These are phyloP conservation scores for Drosophila melanosoma DNA, from an alignment of 2,888 invertebrate species.

Conservation along the genomic window DNA sequence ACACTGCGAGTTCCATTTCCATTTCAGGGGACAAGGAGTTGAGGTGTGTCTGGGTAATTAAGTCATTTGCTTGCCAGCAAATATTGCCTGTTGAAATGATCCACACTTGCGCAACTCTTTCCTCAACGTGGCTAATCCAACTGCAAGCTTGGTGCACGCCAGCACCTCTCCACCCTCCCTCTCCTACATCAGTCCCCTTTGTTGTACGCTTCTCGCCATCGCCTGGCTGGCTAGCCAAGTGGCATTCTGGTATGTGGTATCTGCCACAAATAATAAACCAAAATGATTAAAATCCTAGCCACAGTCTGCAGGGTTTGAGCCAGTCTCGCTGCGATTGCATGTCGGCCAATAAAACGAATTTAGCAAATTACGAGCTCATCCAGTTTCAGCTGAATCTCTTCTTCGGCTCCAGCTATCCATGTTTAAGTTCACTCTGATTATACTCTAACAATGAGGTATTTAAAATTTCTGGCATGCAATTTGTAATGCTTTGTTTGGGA, in stretches of 20 bases:
- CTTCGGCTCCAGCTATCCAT: conserved; percentile 14
- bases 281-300: conserved; percentile 73
- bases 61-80: conserved; percentile 71
- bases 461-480: not conserved
- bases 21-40: not conserved
- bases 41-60: conserved; percentile 61
- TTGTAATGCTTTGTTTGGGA: not conserved
- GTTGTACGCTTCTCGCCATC: not conserved
- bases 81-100: conserved; percentile 45
- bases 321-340: conserved; percentile 62
- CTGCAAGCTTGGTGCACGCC: conserved; percentile 19
- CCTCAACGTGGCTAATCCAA: conserved; percentile 33
- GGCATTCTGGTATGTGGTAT: conserved; percentile 50
- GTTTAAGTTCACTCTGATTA: conserved; percentile 49
- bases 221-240: conserved; percentile 16
- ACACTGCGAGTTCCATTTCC: not conserved
- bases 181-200: not conserved
- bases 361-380: conserved; percentile 79
- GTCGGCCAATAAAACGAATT: conserved; percentile 80
- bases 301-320: conserved; percentile 31
- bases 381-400: conserved; percentile 19
- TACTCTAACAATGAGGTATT: conserved; percentile 7
- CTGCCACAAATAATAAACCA: conserved; percentile 77
- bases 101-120: conserved; percentile 13
- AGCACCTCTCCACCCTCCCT: not conserved